These are phyloP conservation scores for Amblyornis subalaris DNA, from an alignment of 2,113 vertebrate species.

Conservation along the genomic window DNA sequence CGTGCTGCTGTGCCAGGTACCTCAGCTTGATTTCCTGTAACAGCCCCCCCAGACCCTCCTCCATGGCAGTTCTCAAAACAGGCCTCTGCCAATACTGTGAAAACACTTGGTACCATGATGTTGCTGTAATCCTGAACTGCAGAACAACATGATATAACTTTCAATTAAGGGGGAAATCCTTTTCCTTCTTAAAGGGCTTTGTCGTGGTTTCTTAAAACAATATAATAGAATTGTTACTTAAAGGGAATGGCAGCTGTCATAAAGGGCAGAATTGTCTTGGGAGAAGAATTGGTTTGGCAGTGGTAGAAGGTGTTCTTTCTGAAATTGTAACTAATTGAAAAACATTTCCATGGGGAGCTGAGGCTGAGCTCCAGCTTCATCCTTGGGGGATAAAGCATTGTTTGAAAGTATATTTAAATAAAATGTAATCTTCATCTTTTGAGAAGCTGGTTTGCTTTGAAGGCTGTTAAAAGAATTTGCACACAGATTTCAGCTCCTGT, in stretches of 20 bases:
- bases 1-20: background rate
- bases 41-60: background rate
- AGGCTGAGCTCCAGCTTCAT: background rate
- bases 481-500: background rate
- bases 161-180: conserved; percentile 33
- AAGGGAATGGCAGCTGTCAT: background rate
- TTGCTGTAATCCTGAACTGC: background rate
- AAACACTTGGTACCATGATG: background rate
- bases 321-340: background rate
- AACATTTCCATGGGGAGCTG: background rate
- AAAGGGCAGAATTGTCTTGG: conserved; percentile 8
- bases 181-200: conserved; percentile 1
- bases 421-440: background rate
- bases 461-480: background rate
- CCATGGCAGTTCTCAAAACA: background rate
- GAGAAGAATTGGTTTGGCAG: conserved; percentile 28
- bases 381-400: conserved; percentile 14
- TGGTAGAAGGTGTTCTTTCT: background rate
- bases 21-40: background rate
- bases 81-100: background rate
- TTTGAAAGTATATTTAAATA: conserved; percentile 7
- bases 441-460: background rate
- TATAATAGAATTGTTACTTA: background rate
- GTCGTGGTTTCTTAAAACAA: background rate
- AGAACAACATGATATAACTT: background rate